Percentiles rank a stretch among this genome's conserved stretches.
These are phyloP conservation scores for Muricea muricata DNA, from an alignment of 92 coral and sea anemone species.

Conservation along the genomic window DNA sequence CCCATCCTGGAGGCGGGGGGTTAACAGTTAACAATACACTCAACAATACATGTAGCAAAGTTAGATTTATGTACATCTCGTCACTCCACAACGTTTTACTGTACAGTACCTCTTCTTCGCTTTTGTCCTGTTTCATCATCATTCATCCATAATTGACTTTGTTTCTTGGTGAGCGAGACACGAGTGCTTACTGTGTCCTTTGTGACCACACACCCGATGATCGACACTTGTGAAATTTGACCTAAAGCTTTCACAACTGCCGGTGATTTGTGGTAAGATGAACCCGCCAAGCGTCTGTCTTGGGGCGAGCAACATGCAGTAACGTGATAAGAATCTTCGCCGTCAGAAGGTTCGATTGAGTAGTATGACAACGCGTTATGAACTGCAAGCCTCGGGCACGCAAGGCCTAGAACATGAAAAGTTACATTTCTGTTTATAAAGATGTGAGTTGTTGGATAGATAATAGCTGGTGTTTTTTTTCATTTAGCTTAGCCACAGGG, in stretches of 20 bases:
- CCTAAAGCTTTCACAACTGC: conserved; percentile 51
- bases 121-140: not conserved
- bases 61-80: too few relatives aligned
- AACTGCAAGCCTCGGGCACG: not conserved
- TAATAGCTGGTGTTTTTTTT: too few relatives aligned
- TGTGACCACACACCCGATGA: conserved; percentile 61
- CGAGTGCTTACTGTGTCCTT: conserved; percentile 56
- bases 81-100: too few relatives aligned
- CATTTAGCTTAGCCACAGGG: too few relatives aligned
- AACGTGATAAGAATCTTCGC: conserved; percentile 35
- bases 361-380: not conserved
- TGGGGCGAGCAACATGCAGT: conserved; percentile 47
- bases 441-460: not conserved
- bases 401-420: conserved; percentile 5
- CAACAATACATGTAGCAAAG: too few relatives aligned
- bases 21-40: too few relatives aligned
- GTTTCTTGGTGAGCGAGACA: conserved; percentile 47
- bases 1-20: too few relatives aligned
- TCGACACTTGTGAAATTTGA: conserved; percentile 15
- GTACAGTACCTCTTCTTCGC: not conserved
- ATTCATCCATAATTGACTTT: conserved; percentile 40
- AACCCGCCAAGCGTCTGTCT: conserved; percentile 3
- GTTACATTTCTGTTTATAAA: too few relatives aligned
- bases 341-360: conserved; percentile 12
- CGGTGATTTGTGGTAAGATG: conserved; percentile 30